These are phyloP conservation scores for Drosophila ohnishii DNA, from an alignment of 1,140 invertebrate genomes.

Conservation along the genomic window DNA sequence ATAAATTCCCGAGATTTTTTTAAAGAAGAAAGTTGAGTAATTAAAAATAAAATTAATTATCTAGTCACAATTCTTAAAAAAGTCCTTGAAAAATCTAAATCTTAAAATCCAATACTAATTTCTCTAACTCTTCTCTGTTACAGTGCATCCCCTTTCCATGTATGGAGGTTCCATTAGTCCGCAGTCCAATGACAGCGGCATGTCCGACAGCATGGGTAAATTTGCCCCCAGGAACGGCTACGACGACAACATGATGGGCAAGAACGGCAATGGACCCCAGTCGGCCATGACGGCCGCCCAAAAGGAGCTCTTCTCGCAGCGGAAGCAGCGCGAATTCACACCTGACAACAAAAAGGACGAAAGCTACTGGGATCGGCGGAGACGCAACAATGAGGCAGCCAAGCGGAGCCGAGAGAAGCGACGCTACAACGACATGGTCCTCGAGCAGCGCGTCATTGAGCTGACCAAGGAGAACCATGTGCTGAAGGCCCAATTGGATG, in stretches of 20 bases:
- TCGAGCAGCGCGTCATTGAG: conserved; percentile 96
- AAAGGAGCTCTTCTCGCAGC: conserved; percentile 85
- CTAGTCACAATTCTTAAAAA: neutral
- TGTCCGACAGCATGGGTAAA: conserved; percentile 73
- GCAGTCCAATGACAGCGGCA: conserved; percentile 77
- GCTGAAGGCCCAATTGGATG: conserved; percentile 94
- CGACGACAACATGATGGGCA: conserved; percentile 50
- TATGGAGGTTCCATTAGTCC: conserved; percentile 79
- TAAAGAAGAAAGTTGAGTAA: neutral
- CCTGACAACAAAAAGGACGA: conserved; percentile 98
- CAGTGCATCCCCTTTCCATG: conserved; percentile 76
- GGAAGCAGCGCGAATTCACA: conserved; percentile 98
- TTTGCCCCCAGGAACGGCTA: conserved; percentile 50
- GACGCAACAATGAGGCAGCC: conserved; percentile 98
- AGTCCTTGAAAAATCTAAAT: too few relatives aligned
- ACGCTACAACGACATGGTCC: conserved; percentile 97
- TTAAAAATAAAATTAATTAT: too few relatives aligned
- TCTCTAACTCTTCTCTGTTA: neutral
- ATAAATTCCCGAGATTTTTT: neutral
- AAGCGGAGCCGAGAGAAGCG: conserved; percentile 97
- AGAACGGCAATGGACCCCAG: conserved; percentile 82
- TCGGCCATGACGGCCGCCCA: conserved; percentile 82
- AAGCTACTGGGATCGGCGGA: conserved; percentile 97
- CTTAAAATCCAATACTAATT: neutral
- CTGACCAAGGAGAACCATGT: conserved; percentile 97